Percentiles rank a stretch among this genome's conserved stretches.
Conservation (phyloP, 92 coral and sea anemone genomes). For the Paragorgia papillata region DNA sequence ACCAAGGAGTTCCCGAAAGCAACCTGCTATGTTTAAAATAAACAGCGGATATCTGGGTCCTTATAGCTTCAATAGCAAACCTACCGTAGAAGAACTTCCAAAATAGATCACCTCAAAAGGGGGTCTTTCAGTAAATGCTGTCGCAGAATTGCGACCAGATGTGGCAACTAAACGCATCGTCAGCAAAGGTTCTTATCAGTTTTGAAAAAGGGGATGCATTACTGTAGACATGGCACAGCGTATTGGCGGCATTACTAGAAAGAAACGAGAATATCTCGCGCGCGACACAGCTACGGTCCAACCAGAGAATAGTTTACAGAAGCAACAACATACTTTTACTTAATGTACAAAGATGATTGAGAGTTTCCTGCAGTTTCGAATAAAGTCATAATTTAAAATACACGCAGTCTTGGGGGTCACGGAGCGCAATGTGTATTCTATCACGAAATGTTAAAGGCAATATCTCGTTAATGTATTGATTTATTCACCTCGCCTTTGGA, state of each 20-base stretch:
- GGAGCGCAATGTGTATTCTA: not conserved
- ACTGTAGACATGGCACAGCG: not conserved
- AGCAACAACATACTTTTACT: slow-evolving; percentile 22
- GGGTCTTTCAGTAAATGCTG: not conserved
- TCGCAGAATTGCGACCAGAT: slow-evolving; percentile 17
- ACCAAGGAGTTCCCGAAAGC: not conserved
- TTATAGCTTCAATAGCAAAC: not conserved
- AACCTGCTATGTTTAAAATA: slow-evolving; percentile 28
- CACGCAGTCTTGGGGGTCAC: not conserved
- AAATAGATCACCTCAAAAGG: not conserved
- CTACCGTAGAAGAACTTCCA: slow-evolving; percentile 9
- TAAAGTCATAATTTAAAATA: slow-evolving; percentile 16
- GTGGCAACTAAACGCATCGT: slow-evolving; percentile 25
- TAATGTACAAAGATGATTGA: not conserved
- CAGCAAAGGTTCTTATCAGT: slow-evolving; percentile 38
- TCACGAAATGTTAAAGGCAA: not conserved
- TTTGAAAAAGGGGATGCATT: slow-evolving; percentile 13
- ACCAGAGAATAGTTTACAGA: slow-evolving; percentile 30
- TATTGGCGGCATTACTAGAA: slow-evolving; percentile 2
- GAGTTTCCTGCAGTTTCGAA: not conserved
- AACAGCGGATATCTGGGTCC: slow-evolving; percentile 31
- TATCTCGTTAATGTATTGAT: too few relatives aligned
- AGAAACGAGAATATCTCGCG: slow-evolving; percentile 17
- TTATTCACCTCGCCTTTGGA: not conserved
- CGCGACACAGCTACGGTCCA: slow-evolving; percentile 3